Evolutionary conservation across 2,797 vertebrate species (phyloP).

Genomic region (Danio kyathit): DNA sequence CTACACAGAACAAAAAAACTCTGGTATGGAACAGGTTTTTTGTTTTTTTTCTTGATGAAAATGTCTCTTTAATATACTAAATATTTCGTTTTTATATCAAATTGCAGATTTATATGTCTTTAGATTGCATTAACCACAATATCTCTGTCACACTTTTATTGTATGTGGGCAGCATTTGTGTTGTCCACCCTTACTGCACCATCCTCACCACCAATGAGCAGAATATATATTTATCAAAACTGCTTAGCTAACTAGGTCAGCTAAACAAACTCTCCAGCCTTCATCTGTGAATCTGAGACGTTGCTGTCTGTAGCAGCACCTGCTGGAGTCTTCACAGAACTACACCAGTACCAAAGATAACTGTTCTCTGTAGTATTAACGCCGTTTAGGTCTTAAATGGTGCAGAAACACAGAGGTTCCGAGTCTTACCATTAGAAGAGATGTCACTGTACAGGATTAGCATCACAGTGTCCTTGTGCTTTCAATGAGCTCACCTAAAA

Average conservation of each 20-base stretch:
- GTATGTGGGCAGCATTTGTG: constrained; percentile 63
- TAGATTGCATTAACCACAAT: too few relatives aligned
- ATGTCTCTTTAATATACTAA: too few relatives aligned
- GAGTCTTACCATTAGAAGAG: constrained; percentile 3
- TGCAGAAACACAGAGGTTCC: neutral
- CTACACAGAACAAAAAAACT: too few relatives aligned
- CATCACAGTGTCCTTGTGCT: constrained; percentile 19
- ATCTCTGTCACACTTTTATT: neutral
- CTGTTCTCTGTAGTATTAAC: neutral
- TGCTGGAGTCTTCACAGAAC: constrained; percentile 63
- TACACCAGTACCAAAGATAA: constrained; percentile 26
- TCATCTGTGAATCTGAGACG: constrained; percentile 29
- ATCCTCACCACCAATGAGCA: constrained; percentile 30
- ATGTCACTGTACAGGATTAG: neutral
- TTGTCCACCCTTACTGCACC: constrained; percentile 15
- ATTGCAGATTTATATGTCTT: too few relatives aligned
- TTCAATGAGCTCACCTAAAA: constrained; percentile 27
- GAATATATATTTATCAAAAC: constrained; percentile 55
- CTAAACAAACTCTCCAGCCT: constrained; percentile 45
- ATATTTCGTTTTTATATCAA: too few relatives aligned
- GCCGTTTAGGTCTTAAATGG: neutral
- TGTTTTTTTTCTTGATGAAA: too few relatives aligned
- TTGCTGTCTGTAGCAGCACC: constrained; percentile 59
- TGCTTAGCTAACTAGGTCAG: constrained; percentile 51
- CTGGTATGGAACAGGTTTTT: too few relatives aligned